These are phyloP conservation scores for Patella pellucida DNA, from an alignment of 2,888 invertebrate species.

Conservation along the genomic window DNA sequence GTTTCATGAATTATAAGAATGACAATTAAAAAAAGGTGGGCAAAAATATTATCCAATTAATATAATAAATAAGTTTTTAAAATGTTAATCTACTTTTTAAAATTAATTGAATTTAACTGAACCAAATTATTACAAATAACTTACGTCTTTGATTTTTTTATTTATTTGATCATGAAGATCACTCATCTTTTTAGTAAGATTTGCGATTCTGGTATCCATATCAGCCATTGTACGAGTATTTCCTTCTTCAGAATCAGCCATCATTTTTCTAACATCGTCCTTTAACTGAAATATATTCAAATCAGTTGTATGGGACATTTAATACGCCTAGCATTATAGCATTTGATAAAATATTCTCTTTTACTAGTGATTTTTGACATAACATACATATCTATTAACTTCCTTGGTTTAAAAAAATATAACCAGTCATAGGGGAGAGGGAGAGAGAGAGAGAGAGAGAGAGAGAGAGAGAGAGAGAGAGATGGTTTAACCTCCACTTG, in stretches of 20 bases:
- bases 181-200: conserved; percentile 52
- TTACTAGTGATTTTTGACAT: neutral
- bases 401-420: neutral
- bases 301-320: neutral
- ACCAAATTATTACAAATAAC: conserved; percentile 14
- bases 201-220: conserved; percentile 58
- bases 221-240: conserved; percentile 61
- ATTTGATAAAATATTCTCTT: neutral
- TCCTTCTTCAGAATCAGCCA: conserved; percentile 55
- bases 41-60: no score
- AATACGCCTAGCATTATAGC: neutral
- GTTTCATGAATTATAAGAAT: no score
- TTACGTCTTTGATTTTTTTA: conserved; percentile 56
- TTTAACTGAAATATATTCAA: conserved; percentile 44
- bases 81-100: no score
- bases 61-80: no score
- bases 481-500: no score
- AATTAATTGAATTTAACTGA: no score
- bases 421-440: no score
- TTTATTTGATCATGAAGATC: conserved; percentile 55
- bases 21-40: no score
- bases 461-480: no score
- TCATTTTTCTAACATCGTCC: conserved; percentile 53
- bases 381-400: neutral
- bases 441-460: no score